phyloP scores from a whole-genome alignment of 2,113 vertebrate species.

The Rhagologus leucostigma region DNA sequence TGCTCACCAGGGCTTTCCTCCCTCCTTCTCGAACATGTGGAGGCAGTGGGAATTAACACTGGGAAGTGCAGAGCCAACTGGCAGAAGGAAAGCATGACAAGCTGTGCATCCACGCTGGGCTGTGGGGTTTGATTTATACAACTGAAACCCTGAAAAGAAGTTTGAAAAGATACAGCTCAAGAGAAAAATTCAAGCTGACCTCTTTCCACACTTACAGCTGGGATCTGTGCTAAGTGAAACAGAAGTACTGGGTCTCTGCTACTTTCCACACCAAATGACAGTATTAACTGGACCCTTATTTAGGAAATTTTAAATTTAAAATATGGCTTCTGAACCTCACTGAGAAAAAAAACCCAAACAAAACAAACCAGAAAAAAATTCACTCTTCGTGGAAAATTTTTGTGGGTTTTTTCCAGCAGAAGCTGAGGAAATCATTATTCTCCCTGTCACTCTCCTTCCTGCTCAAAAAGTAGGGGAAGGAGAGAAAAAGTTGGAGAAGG shows the following conservation, averaged over 20 bases:
- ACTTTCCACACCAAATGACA: background rate
- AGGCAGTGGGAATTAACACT: background rate
- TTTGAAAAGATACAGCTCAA: background rate
- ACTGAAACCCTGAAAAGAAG: background rate
- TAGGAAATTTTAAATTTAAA: background rate
- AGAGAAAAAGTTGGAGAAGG: background rate
- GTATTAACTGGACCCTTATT: background rate
- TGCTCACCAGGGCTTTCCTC: background rate
- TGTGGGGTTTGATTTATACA: background rate
- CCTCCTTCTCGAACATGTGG: background rate
- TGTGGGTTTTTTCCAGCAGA: background rate
- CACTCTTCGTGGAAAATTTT: background rate
- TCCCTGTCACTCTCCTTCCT: conserved; percentile 24
- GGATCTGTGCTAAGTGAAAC: background rate
- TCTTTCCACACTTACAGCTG: background rate
- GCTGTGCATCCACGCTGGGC: background rate
- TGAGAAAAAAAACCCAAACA: background rate
- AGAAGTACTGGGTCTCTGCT: background rate
- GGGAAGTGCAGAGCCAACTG: background rate
- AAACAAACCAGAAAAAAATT: background rate
- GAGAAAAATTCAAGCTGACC: background rate
- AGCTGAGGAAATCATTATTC: conserved; percentile 34
- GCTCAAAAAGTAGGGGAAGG: background rate
- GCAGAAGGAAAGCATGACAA: background rate
- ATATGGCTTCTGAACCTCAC: background rate